Percentiles rank a stretch among this genome's conserved stretches.
phyloP scores from a whole-genome alignment of 2,113 vertebrate species.

The Dasypus novemcinctus region DNA sequence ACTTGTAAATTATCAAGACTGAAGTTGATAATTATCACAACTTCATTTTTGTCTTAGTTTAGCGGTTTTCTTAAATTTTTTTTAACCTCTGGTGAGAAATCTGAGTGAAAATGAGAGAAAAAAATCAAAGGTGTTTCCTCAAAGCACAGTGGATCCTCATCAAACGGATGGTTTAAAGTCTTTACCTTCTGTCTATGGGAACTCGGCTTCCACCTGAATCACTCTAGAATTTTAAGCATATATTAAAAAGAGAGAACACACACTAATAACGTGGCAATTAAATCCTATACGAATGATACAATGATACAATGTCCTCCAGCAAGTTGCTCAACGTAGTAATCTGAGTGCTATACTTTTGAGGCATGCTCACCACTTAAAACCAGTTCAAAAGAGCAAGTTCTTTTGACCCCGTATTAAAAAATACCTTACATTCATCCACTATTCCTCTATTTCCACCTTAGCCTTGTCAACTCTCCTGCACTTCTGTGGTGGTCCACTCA shows the following conservation, averaged over 20 bases:
- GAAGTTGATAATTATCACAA: background rate
- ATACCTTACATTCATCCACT: background rate
- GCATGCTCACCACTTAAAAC: accelerated
- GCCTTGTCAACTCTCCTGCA: background rate
- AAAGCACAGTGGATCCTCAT: background rate
- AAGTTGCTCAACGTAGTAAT: accelerated
- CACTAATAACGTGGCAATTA: background rate
- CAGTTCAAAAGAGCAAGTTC: background rate
- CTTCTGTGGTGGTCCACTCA: background rate
- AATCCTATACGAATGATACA: too few relatives aligned
- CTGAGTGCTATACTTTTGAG: background rate
- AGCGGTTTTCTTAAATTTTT: background rate
- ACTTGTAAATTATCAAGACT: background rate
- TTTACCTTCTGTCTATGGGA: background rate
- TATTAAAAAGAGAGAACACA: background rate
- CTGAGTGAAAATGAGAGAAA: background rate
- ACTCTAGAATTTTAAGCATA: background rate
- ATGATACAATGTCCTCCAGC: background rate
- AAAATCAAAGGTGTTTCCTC: background rate
- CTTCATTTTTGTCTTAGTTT: background rate
- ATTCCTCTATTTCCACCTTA: background rate
- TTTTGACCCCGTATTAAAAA: background rate
- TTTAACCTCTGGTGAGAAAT: background rate
- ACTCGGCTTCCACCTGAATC: background rate
- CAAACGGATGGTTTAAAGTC: background rate